phyloP scores from a whole-genome alignment of 2,113 vertebrate species.

The Lepus timidus region DNA sequence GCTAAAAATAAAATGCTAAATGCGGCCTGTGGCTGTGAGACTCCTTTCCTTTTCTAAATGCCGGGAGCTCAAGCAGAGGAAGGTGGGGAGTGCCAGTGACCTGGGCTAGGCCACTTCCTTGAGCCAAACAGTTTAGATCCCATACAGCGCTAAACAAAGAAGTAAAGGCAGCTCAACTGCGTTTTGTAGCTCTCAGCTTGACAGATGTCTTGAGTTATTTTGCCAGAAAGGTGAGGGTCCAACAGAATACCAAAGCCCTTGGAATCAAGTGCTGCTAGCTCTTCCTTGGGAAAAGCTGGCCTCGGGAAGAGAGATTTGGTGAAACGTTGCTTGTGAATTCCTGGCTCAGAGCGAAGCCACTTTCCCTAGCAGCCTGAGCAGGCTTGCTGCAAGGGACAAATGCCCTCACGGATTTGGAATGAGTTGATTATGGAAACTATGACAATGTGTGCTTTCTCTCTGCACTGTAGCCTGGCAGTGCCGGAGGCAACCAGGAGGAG shows the following conservation, averaged over 20 bases:
- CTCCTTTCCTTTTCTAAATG: slow-evolving; percentile 84
- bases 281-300: slow-evolving; percentile 50
- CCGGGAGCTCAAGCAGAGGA: slow-evolving; percentile 72
- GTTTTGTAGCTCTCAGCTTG: slow-evolving; percentile 37
- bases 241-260: slow-evolving; percentile 22
- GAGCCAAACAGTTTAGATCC: slow-evolving; percentile 63
- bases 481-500: neutral
- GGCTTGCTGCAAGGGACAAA: neutral
- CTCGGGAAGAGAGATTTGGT: slow-evolving; percentile 41
- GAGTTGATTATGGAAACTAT: slow-evolving; percentile 55
- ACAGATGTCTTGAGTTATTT: slow-evolving; percentile 64
- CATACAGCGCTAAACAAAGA: slow-evolving; percentile 75
- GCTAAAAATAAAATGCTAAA: slow-evolving; percentile 91
- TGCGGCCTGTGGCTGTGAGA: slow-evolving; percentile 82
- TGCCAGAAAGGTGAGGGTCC: slow-evolving; percentile 61
- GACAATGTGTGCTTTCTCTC: slow-evolving; percentile 34
- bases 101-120: slow-evolving; percentile 79
- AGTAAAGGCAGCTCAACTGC: slow-evolving; percentile 26
- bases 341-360: neutral
- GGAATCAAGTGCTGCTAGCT: slow-evolving; percentile 52
- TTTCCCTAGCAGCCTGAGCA: neutral
- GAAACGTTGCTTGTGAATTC: neutral
- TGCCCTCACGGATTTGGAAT: slow-evolving; percentile 33
- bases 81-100: slow-evolving; percentile 67
- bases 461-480: neutral